A percentile compares a stretch with the other conserved stretches of the same genome.
These are phyloP conservation scores for Crotophaga sulcirostris DNA, from an alignment of 2,113 vertebrate genomes.

Conservation along the genomic window DNA sequence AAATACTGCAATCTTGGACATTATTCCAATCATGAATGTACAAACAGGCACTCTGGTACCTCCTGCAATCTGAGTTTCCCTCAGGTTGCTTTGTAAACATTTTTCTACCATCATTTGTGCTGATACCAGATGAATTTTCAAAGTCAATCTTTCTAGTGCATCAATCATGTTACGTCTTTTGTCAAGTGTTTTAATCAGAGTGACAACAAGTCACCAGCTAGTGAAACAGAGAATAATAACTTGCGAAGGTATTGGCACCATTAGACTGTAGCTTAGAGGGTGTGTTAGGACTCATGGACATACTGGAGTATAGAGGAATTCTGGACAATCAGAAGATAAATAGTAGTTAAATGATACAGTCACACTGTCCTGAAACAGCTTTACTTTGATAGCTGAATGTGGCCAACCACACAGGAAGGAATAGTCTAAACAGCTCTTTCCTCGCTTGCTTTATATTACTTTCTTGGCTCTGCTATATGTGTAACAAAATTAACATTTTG, in stretches of 20 bases:
- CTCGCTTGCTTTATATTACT: not conserved
- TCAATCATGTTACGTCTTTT: not conserved
- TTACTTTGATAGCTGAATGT: not conserved
- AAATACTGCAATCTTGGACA: not conserved
- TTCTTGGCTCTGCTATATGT: not conserved
- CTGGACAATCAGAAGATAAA: not conserved
- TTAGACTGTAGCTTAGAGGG: accelerated
- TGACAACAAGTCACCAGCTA: not conserved
- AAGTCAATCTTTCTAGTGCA: not conserved
- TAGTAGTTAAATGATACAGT: not conserved
- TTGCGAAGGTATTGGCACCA: not conserved
- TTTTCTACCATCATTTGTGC: not conserved
- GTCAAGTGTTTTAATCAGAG: not conserved
- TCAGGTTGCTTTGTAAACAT: not conserved
- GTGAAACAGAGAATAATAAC: not conserved
- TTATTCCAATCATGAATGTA: not conserved
- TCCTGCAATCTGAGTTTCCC: not conserved
- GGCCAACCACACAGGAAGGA: not conserved
- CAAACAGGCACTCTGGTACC: not conserved
- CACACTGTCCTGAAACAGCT: not conserved
- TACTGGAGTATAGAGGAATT: accelerated
- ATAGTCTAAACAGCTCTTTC: not conserved
- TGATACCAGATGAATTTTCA: not conserved
- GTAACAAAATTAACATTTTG: not conserved
- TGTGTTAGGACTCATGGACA: accelerated